Base-by-base conservation (phyloP, 2,888 invertebrate genomes). In the Acleris laterana region DNA sequence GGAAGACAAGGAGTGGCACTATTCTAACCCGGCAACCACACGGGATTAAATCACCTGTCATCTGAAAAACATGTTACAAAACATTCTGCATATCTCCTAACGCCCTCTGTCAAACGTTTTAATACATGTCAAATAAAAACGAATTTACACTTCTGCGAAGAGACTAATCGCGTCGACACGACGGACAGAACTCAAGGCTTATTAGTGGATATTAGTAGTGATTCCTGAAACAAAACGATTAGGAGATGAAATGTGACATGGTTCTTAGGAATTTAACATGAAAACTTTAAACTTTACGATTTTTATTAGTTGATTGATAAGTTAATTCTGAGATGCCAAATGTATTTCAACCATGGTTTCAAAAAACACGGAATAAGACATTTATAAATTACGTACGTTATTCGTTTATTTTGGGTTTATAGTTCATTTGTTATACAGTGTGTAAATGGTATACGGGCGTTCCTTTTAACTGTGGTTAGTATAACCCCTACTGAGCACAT, bases 81-180 rank as follows among this genome's bases (percentile, higher is more conserved):
- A 55, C 20, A 38, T 32, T 13, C 5, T 13, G 38, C 7, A 32
- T 32, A 38, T 13, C 52, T 13, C 5, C 1, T 16, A 17, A 38
- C 52, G n/a, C 42, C 20, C 48, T 60, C 42, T 60, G 59, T 60
- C 49, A 25, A 53, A 64, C 38, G 53, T 60, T 64, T 64, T 60
- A 60, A 25, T 44, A 55, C 32, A 19, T 59, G 64, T 64, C 59
- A 64, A 60, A 60, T 49, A 49, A 60, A 38, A 64, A 64, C 63
- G 52, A 64, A 64, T 48, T 52, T 64, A 64, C 52, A 25, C 48
- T 64, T 64, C 59, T 28, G 53, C 64, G 64, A 64, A 64, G 20
- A 19, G n/a, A 53, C 59, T 60, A 55, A 64, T 60, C 60, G 60
- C 42, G 28, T 19, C 32, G 46, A 62, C 61, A 42, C 55, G 55